Evolutionary conservation across 1,140 invertebrate genomes (phyloP).

Genomic region (Cardiocondyla obscurior): DNA sequence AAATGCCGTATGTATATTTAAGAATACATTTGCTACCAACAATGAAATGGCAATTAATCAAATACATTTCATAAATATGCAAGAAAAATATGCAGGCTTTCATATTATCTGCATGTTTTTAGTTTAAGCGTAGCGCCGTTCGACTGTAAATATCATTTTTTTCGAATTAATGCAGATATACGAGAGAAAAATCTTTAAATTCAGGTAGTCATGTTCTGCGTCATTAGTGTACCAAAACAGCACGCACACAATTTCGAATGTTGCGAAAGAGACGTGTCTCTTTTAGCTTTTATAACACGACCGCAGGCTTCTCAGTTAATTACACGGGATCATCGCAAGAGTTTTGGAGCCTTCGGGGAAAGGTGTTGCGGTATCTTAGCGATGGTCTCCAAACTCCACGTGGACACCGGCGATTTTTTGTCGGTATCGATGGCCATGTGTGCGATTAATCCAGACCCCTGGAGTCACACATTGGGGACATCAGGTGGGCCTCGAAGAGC

Average conservation of each 20-base stretch:
- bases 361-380: background rate
- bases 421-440: constrained; percentile 23
- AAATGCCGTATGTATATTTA: background rate
- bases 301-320: background rate
- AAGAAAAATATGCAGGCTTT: background rate
- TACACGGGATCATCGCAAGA: constrained; percentile 1
- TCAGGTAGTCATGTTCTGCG: background rate
- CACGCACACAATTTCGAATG: background rate
- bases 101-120: background rate
- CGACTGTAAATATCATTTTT: background rate
- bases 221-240: background rate
- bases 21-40: background rate
- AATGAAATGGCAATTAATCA: background rate
- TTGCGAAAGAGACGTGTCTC: background rate
- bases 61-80: background rate
- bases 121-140: background rate
- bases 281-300: background rate
- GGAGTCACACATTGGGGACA: constrained; percentile 78
- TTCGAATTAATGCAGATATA: background rate
- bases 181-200: background rate
- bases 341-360: background rate
- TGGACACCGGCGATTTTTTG: constrained; percentile 15
- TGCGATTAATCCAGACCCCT: background rate
- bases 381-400: background rate
- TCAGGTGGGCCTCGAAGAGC: constrained; percentile 66